A percentile compares a stretch with the other conserved stretches of the same genome.
These are phyloP conservation scores for Stictocephala bisonia DNA, from an alignment of 2,888 invertebrate genomes.

Conservation along the genomic window DNA sequence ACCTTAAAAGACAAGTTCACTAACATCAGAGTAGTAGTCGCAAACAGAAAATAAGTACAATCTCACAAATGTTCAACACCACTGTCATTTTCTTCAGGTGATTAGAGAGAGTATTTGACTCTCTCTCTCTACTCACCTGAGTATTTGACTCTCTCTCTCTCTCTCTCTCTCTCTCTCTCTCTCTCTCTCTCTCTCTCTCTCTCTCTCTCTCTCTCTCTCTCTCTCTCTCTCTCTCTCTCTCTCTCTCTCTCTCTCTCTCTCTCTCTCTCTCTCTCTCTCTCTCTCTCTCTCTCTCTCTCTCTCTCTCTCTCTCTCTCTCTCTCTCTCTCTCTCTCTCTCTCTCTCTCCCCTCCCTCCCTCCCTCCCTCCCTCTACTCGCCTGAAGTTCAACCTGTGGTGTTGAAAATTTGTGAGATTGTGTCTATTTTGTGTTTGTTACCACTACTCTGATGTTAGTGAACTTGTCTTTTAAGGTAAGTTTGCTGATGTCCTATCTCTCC, in stretches of 20 bases:
- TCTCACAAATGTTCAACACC: no score
- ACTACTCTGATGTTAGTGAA: no score
- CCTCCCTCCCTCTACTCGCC: not conserved
- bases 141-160: constrained; percentile 6
- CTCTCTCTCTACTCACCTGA: constrained; percentile 1
- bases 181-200: constrained; percentile 14
- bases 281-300: constrained; percentile 44
- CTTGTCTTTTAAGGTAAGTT: no score
- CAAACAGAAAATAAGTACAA: no score
- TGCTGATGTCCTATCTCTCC: not conserved
- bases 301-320: constrained; percentile 46
- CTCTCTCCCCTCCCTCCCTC: not conserved
- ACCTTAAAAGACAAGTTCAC: no score
- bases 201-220: constrained; percentile 27
- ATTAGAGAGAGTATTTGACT: no score
- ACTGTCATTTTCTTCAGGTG: no score
- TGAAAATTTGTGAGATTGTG: no score
- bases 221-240: constrained; percentile 26
- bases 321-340: constrained; percentile 16
- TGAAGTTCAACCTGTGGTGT: no score
- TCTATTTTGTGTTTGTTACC: no score
- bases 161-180: constrained; percentile 10
- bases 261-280: constrained; percentile 45
- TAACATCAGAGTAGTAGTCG: no score
- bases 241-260: constrained; percentile 40